phyloP scores from a whole-genome alignment of 2,797 vertebrate species.

The Buphagus erythrorhynchus region DNA sequence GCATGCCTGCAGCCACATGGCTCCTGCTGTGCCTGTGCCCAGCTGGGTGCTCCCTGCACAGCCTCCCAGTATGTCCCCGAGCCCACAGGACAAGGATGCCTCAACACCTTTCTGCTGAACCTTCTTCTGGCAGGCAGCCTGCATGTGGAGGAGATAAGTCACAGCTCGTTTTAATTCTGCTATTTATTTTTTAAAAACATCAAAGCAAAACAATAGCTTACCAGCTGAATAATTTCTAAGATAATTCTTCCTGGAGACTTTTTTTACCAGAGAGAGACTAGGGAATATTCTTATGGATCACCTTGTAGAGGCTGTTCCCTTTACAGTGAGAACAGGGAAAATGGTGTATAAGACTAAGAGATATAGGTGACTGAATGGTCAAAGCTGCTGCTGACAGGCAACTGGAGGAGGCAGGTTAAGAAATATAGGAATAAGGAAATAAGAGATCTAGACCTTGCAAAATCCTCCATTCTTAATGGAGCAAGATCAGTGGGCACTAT shows the following conservation, averaged over 20 bases:
- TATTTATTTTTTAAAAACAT: neutral
- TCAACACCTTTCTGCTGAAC: neutral
- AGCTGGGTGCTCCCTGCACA: rapidly evolving
- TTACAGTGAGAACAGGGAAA: neutral
- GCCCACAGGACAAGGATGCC: rapidly evolving
- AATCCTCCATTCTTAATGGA: neutral
- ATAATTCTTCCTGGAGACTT: neutral
- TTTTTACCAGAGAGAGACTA: neutral
- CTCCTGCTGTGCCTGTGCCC: neutral
- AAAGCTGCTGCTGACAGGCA: neutral
- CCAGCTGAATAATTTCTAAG: neutral
- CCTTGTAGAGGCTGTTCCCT: neutral
- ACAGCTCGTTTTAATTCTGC: neutral
- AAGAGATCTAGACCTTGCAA: neutral
- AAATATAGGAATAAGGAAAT: neutral
- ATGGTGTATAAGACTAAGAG: neutral
- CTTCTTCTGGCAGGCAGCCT: neutral
- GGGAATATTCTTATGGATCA: neutral
- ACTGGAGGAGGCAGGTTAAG: neutral
- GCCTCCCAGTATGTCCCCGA: neutral
- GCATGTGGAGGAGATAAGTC: neutral
- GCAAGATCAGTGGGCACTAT: neutral
- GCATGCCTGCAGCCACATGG: neutral
- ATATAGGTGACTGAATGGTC: neutral
- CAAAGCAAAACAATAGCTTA: neutral